A percentile compares a stretch with the other conserved stretches of the same genome.
Conservation (phyloP, 2,888 invertebrate genomes). For the Sminthurinus aureus region DNA sequence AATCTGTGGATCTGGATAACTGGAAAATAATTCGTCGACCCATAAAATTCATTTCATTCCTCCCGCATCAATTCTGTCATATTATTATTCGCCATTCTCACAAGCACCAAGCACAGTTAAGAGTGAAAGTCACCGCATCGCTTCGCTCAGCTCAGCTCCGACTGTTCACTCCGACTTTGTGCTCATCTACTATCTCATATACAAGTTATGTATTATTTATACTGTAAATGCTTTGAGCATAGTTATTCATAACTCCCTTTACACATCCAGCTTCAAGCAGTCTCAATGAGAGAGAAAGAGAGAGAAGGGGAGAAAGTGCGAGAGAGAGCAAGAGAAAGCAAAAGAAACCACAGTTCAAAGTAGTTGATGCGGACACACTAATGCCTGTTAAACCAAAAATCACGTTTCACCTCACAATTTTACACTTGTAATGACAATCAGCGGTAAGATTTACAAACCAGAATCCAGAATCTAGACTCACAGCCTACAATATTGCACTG, state of each 20-base stretch:
- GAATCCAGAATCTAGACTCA: too few species aligned
- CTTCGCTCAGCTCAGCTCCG: too few species aligned
- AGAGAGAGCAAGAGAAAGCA: background rate
- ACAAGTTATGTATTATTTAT: background rate
- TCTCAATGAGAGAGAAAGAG: background rate
- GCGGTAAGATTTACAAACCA: too few species aligned
- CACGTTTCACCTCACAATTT: background rate
- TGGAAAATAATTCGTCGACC: slow-evolving; percentile 37
- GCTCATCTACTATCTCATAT: background rate
- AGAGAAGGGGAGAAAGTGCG: background rate
- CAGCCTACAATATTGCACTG: too few species aligned
- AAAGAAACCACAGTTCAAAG: background rate
- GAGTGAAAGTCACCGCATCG: too few species aligned
- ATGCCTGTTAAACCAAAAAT: slow-evolving; percentile 15
- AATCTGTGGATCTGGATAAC: slow-evolving; percentile 11
- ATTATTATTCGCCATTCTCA: background rate
- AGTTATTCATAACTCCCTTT: background rate
- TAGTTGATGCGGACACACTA: slow-evolving; percentile 16
- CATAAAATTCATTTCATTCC: slow-evolving; percentile 31
- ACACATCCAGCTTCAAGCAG: background rate
- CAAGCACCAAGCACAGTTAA: too few species aligned
- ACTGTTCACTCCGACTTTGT: background rate
- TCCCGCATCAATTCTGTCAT: slow-evolving; percentile 15
- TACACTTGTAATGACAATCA: background rate
- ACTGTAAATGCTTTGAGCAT: background rate